Evolutionary conservation across 2,888 invertebrate species (phyloP), one percentile per base, ranked within the genome.

Genomic region (Mimachlamys varia): DNA sequence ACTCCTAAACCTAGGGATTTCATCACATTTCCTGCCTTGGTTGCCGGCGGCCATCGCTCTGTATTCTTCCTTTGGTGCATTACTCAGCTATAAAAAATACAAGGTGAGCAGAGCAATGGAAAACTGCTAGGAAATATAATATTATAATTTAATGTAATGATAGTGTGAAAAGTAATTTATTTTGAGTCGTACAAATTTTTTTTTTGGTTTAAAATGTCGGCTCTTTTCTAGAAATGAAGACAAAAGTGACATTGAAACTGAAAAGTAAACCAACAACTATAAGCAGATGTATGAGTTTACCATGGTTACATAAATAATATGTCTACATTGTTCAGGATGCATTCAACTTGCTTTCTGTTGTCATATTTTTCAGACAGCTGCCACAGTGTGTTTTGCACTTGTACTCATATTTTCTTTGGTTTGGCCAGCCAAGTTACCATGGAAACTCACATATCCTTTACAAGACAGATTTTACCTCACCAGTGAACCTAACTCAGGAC

Each of bases 21-120:
- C 94, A 1, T 95, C 95, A 49, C 95, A 95, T 90, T 95, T 95
- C 92, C 93, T 96, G 89, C 94, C 95, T 49, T 95, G 95, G 94
- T 93, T 96, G 44, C 95, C 95, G 58, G 93, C 94, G 38, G 95
- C 95, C 15, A 94, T 95, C n/a, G 94, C 92, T 17, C 90, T 94
- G 13, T 95, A 95, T 92, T 94, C 95, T 19, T 91, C 93, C 13
- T 94, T 95, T 89, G 96, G 95, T 50, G 94, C 94, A 58, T 89
- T 94, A n/a, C 93, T 95, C 27, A 93, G 94, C 90, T 93, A 94
- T 90, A 95, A 94, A 91, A 95, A 94, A 92, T 94, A 93, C 27
- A 95, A 94, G 93, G 94, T 95, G 88, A 89, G 89, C 37, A 5
- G 50, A 38, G 13, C 22, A 44, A 19, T 10, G 19, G 5, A 53